Evolutionary conservation across 2,113 vertebrate genomes (phyloP).

Genomic region (Heterotis niloticus): DNA sequence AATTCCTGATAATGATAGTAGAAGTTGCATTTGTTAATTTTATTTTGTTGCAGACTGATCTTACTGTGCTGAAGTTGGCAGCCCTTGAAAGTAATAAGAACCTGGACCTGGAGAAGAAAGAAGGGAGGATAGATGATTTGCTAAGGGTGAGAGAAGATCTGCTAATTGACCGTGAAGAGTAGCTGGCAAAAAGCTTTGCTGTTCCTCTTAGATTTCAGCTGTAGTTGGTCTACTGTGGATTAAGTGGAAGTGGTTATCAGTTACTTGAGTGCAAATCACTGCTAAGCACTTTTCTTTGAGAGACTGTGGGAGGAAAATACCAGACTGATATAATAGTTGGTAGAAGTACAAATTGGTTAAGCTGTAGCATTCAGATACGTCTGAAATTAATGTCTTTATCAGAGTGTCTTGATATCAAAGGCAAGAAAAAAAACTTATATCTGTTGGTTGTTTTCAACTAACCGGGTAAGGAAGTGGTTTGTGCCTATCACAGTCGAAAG

Average conservation of each 20-base stretch:
- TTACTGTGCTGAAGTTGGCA: slow-evolving; percentile 95
- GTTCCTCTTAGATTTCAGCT: background rate
- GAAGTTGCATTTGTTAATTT: background rate
- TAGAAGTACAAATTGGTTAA: too few species aligned
- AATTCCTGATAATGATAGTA: background rate
- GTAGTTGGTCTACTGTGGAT: background rate
- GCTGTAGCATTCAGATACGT: too few species aligned
- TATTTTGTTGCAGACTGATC: slow-evolving; percentile 77
- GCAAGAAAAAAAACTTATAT: background rate
- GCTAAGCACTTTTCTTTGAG: background rate
- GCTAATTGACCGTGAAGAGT: slow-evolving; percentile 36
- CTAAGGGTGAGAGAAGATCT: slow-evolving; percentile 80
- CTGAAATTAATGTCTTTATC: too few species aligned
- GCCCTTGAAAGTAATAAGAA: slow-evolving; percentile 99
- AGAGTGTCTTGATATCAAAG: background rate
- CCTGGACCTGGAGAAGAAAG: slow-evolving; percentile 98
- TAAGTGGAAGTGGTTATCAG: background rate
- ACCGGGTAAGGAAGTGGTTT: background rate
- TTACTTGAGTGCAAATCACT: background rate
- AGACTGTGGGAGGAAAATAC: background rate
- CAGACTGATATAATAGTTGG: too few species aligned
- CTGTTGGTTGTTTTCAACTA: background rate
- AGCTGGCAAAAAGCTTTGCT: background rate
- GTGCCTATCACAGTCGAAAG: too few species aligned
- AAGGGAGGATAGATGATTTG: slow-evolving; percentile 98